Base-by-base conservation (phyloP, 2,113 vertebrate genomes). In the Halcyon malimbica region DNA sequence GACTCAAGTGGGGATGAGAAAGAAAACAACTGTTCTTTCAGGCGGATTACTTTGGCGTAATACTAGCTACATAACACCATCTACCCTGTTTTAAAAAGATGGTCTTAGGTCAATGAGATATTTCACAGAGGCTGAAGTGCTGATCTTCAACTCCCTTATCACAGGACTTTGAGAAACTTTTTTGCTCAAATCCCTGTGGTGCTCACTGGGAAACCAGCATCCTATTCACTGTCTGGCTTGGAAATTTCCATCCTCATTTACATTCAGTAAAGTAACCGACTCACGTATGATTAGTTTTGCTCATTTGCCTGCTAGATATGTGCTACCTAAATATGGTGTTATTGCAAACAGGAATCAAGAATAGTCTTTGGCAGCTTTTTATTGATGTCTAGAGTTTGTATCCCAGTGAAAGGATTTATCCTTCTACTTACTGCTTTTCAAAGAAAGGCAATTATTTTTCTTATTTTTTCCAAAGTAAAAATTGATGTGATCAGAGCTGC, bases 401-500 rank as follows among this genome's bases (percentile, higher is more conserved):
- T 41, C 48, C 41, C n/a, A 76, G n/a, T 41, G 31, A 81, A 93
- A 93, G 4, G 14, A 42, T 63, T 93, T 84, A 42, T 64, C 44
- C 63, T 84, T 82, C 54, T 84, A 50, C 16, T 53, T 78, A 44
- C 1, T 83, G 50, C 14, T 93, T 35, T 92, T 42, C 28, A 69
- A 83, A 85, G 85, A 86, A 70, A 74, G 23, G 6, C 39, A 88
- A 35, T 73, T 46, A 6, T 13, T 79, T 93, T 78, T 44, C 29
- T 53, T 41, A 19, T 18, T 77, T 56, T 70, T 70, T 90, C 71
- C 37, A 33, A 83, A 56, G 62, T 77, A 83, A 80, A 94, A 95
- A 84, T 51, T 23, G 28, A 50, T 74, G 31, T 21, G 37, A 69
- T 93, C 14, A 65, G 76, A 90, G 11, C 25, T 93, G 71, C 71